Base-by-base conservation (phyloP, 2,797 vertebrate genomes). In the Leptoclinus maculatus region DNA sequence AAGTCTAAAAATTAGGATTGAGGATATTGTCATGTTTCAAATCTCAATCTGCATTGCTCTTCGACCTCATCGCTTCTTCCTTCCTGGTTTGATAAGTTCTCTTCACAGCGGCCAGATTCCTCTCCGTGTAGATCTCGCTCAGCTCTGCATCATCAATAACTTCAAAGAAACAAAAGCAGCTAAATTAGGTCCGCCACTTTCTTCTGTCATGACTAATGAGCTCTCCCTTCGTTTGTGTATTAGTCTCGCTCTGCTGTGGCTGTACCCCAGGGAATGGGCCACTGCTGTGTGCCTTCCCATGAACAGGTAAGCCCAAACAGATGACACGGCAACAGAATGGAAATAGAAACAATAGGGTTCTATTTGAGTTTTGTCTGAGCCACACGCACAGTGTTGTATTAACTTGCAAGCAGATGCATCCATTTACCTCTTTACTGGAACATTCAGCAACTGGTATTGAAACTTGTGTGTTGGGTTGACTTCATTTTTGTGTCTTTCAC, bases 111-210 rank as follows among this genome's bases (percentile, higher is more conserved):
- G 54, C 59, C 57, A 3, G 6, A 54, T 79, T 65, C 76, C 83
- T 79, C 80, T 86, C 82, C 90, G 84, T 91, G 92, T 90, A 91
- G 87, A 91, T 91, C 92, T 93, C 72, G 72, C 87, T 84, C 76
- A 59, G 85, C 85, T 80, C 76, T 63, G 69, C 84, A 92, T 88
- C 92, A 94, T 93, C 92, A 94, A 93, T 94, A 94, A 93, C 88
- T 90, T 90, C 89, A 93, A 90, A 92, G 79, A 83, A 76, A 94
- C 91, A 92, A 92, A 93, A 92, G 89, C 91, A 91, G 88, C 91
- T 92, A 94, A 95, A 93, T 93, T 93, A 91, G 90, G 87, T 89
- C 73, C 87, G 83, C 90, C 92, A 94, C 93, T 93, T 94, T 93
- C 93, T 89, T 94, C 76, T 89, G 87, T 91, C 87, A 63, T 91